phyloP scores from a whole-genome alignment of 2,113 vertebrate species.

The Microtus montanus region DNA sequence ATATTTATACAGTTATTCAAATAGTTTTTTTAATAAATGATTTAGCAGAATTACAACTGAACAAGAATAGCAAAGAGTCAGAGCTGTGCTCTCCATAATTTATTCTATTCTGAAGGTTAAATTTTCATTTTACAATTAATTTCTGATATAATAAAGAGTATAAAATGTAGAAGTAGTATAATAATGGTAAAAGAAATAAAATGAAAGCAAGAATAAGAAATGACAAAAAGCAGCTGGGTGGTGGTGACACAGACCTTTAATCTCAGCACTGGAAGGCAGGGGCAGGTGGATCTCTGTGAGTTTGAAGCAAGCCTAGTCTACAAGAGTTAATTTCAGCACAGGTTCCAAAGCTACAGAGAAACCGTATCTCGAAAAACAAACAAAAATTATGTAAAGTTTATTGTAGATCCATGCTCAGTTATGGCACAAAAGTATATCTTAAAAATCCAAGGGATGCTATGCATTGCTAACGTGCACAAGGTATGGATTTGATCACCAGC shows the following conservation, averaged over 20 bases:
- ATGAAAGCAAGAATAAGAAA: background rate
- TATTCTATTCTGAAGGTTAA: background rate
- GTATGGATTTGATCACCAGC: background rate
- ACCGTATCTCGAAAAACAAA: background rate
- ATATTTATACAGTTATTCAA: background rate
- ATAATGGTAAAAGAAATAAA: background rate
- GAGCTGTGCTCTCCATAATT: background rate
- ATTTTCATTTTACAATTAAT: background rate
- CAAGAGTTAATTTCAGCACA: too few relatives aligned
- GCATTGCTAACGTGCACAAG: background rate
- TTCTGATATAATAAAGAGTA: conserved; percentile 14
- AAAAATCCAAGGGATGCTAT: background rate
- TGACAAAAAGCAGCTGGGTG: background rate
- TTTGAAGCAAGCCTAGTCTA: too few relatives aligned
- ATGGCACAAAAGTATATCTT: background rate
- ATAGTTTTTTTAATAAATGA: conserved; percentile 6
- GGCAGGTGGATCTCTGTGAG: too few relatives aligned
- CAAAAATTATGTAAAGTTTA: background rate
- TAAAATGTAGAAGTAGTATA: background rate
- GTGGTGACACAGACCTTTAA: too few relatives aligned
- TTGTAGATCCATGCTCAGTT: background rate
- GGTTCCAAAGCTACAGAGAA: too few relatives aligned
- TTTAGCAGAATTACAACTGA: background rate
- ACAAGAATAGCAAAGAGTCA: background rate
- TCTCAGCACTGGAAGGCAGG: too few relatives aligned